Conservation (phyloP, 2,113 vertebrate genomes). For the Pelecanoides urinatrix region DNA sequence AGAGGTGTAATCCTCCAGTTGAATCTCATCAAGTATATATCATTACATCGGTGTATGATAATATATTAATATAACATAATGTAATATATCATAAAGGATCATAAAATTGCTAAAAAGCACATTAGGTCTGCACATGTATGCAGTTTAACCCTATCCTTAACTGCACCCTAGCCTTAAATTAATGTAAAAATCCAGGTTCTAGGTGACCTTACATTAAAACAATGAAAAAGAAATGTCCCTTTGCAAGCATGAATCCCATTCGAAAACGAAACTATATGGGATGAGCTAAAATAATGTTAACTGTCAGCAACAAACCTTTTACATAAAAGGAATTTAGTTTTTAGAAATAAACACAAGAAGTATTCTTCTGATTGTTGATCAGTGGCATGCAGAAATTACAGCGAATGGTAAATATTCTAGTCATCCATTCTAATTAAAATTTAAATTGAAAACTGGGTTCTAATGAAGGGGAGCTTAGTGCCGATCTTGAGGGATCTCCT, state of each 20-base stretch:
- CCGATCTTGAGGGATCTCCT: slow-evolving; percentile 69
- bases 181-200: background rate
- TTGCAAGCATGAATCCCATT: background rate
- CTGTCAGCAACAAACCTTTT: background rate
- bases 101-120: background rate
- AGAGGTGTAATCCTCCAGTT: background rate
- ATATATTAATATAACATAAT: background rate
- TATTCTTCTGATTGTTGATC: slow-evolving; percentile 51
- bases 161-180: background rate
- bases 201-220: slow-evolving; percentile 13
- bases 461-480: slow-evolving; percentile 80
- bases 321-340: slow-evolving; percentile 41
- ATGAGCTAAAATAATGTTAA: slow-evolving; percentile 33
- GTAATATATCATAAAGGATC: background rate
- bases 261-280: background rate
- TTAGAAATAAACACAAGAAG: background rate
- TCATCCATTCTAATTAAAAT: slow-evolving; percentile 81
- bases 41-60: background rate
- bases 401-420: slow-evolving; percentile 62
- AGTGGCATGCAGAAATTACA: slow-evolving; percentile 46
- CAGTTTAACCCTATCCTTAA: background rate
- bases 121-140: background rate
- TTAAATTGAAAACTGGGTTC: slow-evolving; percentile 77
- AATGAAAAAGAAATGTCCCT: background rate
- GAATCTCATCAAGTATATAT: background rate